Evolutionary conservation across 2,797 vertebrate species (phyloP).

Genomic region (Hippoglossus hippoglossus): DNA sequence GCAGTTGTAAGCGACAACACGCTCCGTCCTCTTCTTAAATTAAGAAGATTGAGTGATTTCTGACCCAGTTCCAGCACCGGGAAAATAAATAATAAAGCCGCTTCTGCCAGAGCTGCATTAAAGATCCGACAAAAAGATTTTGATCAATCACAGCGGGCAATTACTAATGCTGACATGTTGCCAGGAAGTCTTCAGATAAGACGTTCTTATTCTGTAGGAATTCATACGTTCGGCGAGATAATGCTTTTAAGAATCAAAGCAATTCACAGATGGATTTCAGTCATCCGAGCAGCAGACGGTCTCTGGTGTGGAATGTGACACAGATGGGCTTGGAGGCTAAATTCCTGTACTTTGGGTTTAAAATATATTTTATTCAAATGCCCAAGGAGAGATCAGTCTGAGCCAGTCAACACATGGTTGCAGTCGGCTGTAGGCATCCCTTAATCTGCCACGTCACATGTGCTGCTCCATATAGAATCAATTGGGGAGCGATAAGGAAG

Average conservation of each 20-base stretch:
- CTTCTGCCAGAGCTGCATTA: conserved; percentile 25
- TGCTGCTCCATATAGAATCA: conserved; percentile 50
- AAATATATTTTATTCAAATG: conserved; percentile 58
- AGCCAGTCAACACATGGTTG: conserved; percentile 44
- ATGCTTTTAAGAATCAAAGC: conserved; percentile 60
- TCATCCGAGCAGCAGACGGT: conserved; percentile 44
- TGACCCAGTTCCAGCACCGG: conserved; percentile 15
- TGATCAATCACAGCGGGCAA: conserved; percentile 39
- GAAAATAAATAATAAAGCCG: conserved; percentile 21
- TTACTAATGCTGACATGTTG: conserved; percentile 55
- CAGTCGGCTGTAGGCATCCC: conserved; percentile 42
- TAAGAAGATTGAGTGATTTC: conserved; percentile 28
- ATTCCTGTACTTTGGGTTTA: conserved; percentile 37
- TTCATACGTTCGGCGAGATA: conserved; percentile 52
- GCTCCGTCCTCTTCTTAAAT: conserved; percentile 24
- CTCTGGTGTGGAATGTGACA: conserved; percentile 43
- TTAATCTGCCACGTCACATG: conserved; percentile 61
- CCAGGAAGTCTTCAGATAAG: conserved; percentile 47
- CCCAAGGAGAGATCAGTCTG: conserved; percentile 48
- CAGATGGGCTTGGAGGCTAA: conserved; percentile 52
- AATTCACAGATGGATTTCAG: conserved; percentile 36
- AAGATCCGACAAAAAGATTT: conserved; percentile 44
- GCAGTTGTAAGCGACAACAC: conserved; percentile 18
- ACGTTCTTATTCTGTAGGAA: conserved; percentile 41
- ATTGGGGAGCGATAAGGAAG: conserved; percentile 29